These are phyloP conservation scores for human (Homo sapiens) DNA, from an alignment of 2,113 vertebrate species.

Conservation along the genomic window GRCh38 chr13:97480001-97480500, in stretches of 20 bases:
- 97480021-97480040: not conserved
- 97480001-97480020: not conserved
- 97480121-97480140: too few relatives aligned
- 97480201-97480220: slow-evolving; percentile 9
- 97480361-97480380: slow-evolving; percentile 49
- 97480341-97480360: slow-evolving; percentile 71
- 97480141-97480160: not conserved
- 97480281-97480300: slow-evolving; percentile 64
- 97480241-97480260: slow-evolving; percentile 53
- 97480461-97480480: not conserved
- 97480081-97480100: not conserved
- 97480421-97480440: not conserved
- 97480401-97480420: slow-evolving; percentile 54
- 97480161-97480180: not conserved
- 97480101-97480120: not conserved
- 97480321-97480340: slow-evolving; percentile 62
- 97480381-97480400: slow-evolving; percentile 48
- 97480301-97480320: slow-evolving; percentile 62
- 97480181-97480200: slow-evolving; percentile 26
- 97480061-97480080: not conserved
- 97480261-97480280: slow-evolving; percentile 61
- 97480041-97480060: not conserved
- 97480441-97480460: not conserved
- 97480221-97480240: slow-evolving; percentile 14
- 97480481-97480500: not conserved